A percentile compares a stretch with the other conserved stretches of the same genome.
Conservation (phyloP, 35 echinoderm and acorn worm genomes). For the Apostichopus parvimensis region DNA sequence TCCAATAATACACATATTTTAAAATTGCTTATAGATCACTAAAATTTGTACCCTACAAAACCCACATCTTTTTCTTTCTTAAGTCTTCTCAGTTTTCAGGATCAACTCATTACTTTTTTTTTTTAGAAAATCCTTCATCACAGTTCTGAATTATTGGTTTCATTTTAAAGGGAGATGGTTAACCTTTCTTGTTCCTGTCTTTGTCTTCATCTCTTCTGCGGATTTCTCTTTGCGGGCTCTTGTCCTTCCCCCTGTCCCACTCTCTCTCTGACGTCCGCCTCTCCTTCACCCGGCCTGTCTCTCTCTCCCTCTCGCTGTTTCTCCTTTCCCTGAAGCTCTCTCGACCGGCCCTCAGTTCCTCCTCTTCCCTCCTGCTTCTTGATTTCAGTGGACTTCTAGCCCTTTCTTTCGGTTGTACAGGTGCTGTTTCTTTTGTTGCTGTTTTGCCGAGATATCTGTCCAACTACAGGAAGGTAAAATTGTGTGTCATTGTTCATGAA, state of each 20-base stretch:
- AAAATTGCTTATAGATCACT: too few species aligned
- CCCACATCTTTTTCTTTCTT: too few species aligned
- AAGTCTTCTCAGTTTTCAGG: too few species aligned
- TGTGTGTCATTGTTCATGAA: background rate
- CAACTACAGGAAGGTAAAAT: slow-evolving; percentile 58
- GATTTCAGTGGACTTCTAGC: slow-evolving; percentile 20
- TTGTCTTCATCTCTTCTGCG: slow-evolving; percentile 60
- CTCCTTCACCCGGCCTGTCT: slow-evolving; percentile 11
- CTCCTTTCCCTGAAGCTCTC: slow-evolving; percentile 36
- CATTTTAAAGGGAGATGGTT: background rate
- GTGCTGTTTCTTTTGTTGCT: slow-evolving; percentile 21
- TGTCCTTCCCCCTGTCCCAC: slow-evolving; percentile 78
- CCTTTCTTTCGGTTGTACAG: slow-evolving; percentile 40
- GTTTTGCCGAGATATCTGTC: slow-evolving; percentile 66
- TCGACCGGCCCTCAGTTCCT: slow-evolving; percentile 5
- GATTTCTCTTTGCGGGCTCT: slow-evolving; percentile 47
- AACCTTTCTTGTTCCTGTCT: slow-evolving; percentile 51
- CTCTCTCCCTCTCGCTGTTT: slow-evolving; percentile 36
- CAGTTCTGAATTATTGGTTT: too few species aligned
- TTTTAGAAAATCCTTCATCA: too few species aligned
- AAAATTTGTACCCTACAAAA: too few species aligned
- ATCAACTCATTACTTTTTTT: too few species aligned
- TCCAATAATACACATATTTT: too few species aligned
- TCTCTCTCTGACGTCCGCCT: slow-evolving; percentile 69
- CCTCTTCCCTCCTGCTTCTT: slow-evolving; percentile 25